Base-by-base conservation (phyloP, 2,888 invertebrate species). In the Sisyra nigra region DNA sequence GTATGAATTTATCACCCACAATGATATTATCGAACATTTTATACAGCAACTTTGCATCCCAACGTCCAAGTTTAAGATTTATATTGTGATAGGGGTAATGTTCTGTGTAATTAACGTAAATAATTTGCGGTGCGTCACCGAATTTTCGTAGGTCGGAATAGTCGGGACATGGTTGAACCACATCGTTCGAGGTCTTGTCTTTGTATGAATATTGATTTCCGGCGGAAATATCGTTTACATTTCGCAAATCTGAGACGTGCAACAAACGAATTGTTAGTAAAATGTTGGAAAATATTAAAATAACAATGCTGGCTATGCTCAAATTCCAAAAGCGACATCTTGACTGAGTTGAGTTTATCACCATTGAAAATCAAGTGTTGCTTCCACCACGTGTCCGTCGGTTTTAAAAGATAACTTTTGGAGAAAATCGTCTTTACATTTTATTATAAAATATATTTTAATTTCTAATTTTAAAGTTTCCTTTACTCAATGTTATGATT, bases 1-100 rank as follows among this genome's bases (percentile, higher is more conserved):
- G 68, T 1, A 67, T 60, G 53, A 75, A 87, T 46, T 70, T 63
- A 3, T 75, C 73, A 1, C 87, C 87, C 0, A 77, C 70, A 1
- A 78, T 57, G 0, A 76, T 76, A 53, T 79, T 76, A 57, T 87
- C 86, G 58, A 78, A 84, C 51, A 79, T 69, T 53, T 75, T 77
- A 57, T 76, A 85, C 10, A 76, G 59, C 13, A 76, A 67, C 10
- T 74, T 70, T 46, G 72, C 70, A 51, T 87, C 87, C 81, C 83
- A 85, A 49, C 82, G 67, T 1, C 84, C 83, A 14, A 80, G 65
- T 40, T 70, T 67, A 13, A 82, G 59, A 55, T 84, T 24, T 24
- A 24, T 24, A 24, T 24, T 24, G 24, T 24, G 24, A 24, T 24
- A 24, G 24, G 24, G 24, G 24, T 24, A 24, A 24, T 24, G 24